Base-by-base conservation (phyloP, 2,888 invertebrate species). In the Pammene fasciana region DNA sequence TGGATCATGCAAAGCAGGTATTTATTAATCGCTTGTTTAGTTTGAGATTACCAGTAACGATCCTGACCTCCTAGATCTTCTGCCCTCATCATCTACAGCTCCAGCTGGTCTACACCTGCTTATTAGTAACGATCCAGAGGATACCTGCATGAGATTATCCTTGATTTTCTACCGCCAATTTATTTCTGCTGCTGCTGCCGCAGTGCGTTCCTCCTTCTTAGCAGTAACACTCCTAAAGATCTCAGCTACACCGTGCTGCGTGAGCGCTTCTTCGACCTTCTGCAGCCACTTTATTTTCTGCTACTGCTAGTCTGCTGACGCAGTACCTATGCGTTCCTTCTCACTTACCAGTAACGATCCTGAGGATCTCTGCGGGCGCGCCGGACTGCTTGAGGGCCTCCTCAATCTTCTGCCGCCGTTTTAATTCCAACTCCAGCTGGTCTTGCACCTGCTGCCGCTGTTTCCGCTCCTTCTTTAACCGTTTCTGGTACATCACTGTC, bases 401-500 rank as follows among this genome's bases (percentile, higher is more conserved):
- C 83, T 97, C 97, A 72, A 96, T 94, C 83, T 97, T 96, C 77
- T 94, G 93, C 84, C 96, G 94, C 88, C 96, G 94, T 87, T 97
- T 97, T 79, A 96, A 93, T 86, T 97, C 97, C 78, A 94, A 85
- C 76, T 97, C 97, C 73, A 98, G 89, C 83, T 97, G 97, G 76
- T 97, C 97, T 82, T 98, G 97, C 68, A 97, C 94, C 78, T 96
- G 95, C 83, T 96, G 95, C 79, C 97, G 94, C 73, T 95, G 95
- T 86, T 97, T 95, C 76, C 96, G 94, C 86, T 98, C 98, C 81
- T 97, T 96, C 93, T 97, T 96, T 91, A 97, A 94, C 73, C 97
- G 95, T 87, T 98, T 98, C 88, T 98, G 97, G 88, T 97, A 97
- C 85, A 96, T 93, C 73, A 96, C 98, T 98, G 95, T 72, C 74